Evolutionary conservation across 92 coral and sea anemone genomes (phyloP), one percentile per base, ranked within the genome.

Genomic region (Zoanthus sociatus): DNA sequence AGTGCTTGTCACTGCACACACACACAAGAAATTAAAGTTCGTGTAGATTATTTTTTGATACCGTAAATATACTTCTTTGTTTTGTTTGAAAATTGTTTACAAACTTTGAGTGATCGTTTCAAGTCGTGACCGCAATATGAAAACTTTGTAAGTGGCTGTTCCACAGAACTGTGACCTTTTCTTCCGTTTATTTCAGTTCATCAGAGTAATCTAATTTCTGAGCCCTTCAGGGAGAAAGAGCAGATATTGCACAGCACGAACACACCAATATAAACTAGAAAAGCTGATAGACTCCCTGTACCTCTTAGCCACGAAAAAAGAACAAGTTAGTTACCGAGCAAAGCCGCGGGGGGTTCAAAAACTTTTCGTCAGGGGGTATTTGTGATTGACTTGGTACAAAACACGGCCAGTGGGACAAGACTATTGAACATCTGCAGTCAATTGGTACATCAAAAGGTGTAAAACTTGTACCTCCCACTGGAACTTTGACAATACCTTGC

Each of bases 401-500:
- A 67, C 44, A 78, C 37, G 55, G 55, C 42, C 83, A 78, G 84
- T 58, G 20, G 84, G 72, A 58, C 45, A 30, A 13, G 17, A 58
- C 63, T 17, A 7, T n/a, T 15, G 30, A 67, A 81, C 85, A 81
- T 81, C 73, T 81, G 85, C 45, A 66, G 76, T 17, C 60, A 67
- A 66, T 81, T 81, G 66, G 17, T 66, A 46, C 85, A 81, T 81
- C 66, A 81, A 21, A 75, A 81, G 85, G 85, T 81, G 85, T 21
- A 81, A 81, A 81, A 81, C 85, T 81, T 6, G 85, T 54, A 81
- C 66, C 85, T 81, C 85, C 85, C 73, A 78, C 84, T 33, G 69
- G 44, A 78, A 33, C 30, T 42, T 26, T 26, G 26, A 26, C 60
- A 6, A 18, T 17, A 58, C 58, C 56, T 31, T 9, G 47, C 55